These are phyloP conservation scores for Merluccius polli DNA, from an alignment of 2,797 vertebrate species.

Conservation along the genomic window DNA sequence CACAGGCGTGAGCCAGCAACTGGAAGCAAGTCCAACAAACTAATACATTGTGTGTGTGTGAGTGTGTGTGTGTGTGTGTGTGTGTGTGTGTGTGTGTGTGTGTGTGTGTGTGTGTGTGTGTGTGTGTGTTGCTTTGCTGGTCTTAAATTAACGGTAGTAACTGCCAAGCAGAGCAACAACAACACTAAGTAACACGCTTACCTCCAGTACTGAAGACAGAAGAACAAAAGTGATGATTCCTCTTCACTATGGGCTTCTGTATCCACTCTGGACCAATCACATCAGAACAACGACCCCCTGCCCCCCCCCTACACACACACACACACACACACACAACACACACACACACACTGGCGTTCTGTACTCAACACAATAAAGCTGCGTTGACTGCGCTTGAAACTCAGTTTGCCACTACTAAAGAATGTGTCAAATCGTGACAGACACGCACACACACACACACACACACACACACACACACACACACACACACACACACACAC, in stretches of 20 bases:
- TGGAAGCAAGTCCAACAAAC: constrained; percentile 9
- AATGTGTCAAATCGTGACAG: background rate
- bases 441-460: background rate
- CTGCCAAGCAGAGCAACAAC: constrained; percentile 50
- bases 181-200: constrained; percentile 51
- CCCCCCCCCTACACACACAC: constrained; percentile 37
- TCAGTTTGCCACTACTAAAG: background rate
- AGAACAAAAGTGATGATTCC: constrained; percentile 34
- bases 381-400: background rate
- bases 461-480: background rate
- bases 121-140: constrained; percentile 52
- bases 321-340: constrained; percentile 11
- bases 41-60: constrained; percentile 35
- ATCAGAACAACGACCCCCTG: constrained; percentile 20
- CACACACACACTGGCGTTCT: background rate
- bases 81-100: background rate
- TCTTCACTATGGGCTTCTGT: constrained; percentile 42
- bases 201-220: constrained; percentile 49
- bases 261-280: background rate
- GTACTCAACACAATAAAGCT: background rate
- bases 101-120: constrained; percentile 19
- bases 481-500: constrained; percentile 24
- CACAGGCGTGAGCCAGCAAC: constrained; percentile 17
- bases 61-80: too few species aligned
- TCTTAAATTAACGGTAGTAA: constrained; percentile 51